Base-by-base conservation (phyloP, 2,113 vertebrate species). In the Platysternon megacephalum region DNA sequence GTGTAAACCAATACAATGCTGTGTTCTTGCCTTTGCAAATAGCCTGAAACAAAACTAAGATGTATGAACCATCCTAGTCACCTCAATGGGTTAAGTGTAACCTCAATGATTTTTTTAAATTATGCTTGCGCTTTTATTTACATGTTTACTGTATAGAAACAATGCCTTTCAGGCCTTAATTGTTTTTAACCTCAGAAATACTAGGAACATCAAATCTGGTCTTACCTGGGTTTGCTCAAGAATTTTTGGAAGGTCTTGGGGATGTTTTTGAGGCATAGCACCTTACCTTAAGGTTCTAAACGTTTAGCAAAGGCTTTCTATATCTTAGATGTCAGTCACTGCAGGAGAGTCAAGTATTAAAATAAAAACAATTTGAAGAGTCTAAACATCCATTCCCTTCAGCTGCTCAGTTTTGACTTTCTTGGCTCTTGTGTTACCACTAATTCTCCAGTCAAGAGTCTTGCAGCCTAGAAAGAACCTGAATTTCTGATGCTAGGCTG, bases 101-200 rank as follows among this genome's bases (percentile, higher is more conserved):
- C 58, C 58, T 61, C 58, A 61, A 55, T 28, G 79, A 94, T 93
- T 95, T 97, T 90, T 87, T 89, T 13, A 87, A 96, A 93, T 39
- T 32, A 61, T 86, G 79, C 29, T 94, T 92, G 12, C 3, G 6
- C 58, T 13, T 61, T 61, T 61, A 61, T 35, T 35, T 61, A 61
- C 5, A 13, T 8, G 13, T 61, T 56, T 82, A 14, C 81, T 86
- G 48, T 39, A 53, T 9, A 53, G 52, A 53, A 53, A 53, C 52
- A 53, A 22, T 53, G 51, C 52, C 52, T 53, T 53, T 53, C 52
- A 53, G 21, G 52, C 52, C 58, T 61, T 32, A 61, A 14, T 16
- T 35, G 58, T 61, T 61, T 61, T 61, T 29, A 61, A 35, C 3
- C 29, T 61, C 58, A 61, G 28, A 61, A 61, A 61, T 61, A 61